A percentile compares a stretch with the other conserved stretches of the same genome.
Evolutionary conservation across 2,888 invertebrate species (phyloP).

Genomic region (Tinea semifulvella): DNA sequence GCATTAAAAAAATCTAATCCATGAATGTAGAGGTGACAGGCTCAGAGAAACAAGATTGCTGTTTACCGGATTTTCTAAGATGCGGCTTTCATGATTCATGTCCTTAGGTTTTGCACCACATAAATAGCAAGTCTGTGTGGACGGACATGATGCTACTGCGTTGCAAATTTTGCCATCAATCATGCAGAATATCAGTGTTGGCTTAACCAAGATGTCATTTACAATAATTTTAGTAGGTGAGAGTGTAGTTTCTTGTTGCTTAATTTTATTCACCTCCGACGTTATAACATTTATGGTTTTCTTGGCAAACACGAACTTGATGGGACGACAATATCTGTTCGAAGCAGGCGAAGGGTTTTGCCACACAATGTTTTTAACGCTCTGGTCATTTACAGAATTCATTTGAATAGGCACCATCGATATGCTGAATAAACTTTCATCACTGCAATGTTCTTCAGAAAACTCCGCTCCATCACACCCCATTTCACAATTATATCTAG

Average conservation of each 20-base stretch:
- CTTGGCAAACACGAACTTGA: not conserved
- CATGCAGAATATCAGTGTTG: constrained; percentile 4
- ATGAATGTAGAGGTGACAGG: constrained; percentile 26
- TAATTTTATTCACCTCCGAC: not conserved
- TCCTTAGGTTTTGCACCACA: constrained; percentile 15
- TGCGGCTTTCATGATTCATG: constrained; percentile 14
- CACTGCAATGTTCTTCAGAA: constrained; percentile 5
- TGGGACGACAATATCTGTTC: not conserved
- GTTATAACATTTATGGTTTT: not conserved
- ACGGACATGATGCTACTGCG: constrained; percentile 13
- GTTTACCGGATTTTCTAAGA: constrained; percentile 13
- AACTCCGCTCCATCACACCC: not conserved
- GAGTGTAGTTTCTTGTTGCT: not conserved
- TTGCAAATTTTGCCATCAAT: constrained; percentile 15
- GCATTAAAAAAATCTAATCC: constrained; percentile 29
- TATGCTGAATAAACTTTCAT: constrained; percentile 14
- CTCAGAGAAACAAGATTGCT: constrained; percentile 21
- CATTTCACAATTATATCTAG: not conserved
- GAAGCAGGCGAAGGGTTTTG: too few relatives aligned
- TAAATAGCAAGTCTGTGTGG: constrained; percentile 16
- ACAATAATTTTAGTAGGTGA: not conserved
- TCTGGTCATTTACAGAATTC: not conserved
- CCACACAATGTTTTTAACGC: not conserved
- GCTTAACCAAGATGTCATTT: not conserved
- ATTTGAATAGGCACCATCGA: not conserved